Evolutionary conservation across 2,113 vertebrate species (phyloP).

Genomic region (Dendrocopos noguchii): DNA sequence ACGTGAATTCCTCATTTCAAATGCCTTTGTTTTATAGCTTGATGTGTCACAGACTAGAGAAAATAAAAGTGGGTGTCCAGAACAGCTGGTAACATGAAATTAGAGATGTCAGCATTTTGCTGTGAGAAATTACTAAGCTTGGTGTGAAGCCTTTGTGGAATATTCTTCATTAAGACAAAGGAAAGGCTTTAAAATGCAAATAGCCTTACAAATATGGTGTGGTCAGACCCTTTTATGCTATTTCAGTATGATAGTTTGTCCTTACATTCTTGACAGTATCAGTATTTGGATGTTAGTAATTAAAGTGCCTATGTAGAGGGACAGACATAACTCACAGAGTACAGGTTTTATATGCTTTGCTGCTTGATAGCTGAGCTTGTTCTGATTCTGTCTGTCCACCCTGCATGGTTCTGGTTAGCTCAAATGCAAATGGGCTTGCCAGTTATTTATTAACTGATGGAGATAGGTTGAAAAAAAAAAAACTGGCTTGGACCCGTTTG

Average conservation of each 20-base stretch:
- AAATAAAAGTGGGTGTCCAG: constrained; percentile 17
- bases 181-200: constrained; percentile 35
- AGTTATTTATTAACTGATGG: not conserved
- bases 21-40: not conserved
- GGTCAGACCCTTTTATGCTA: not conserved
- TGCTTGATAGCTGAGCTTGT: not conserved
- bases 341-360: not conserved
- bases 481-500: not conserved
- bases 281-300: not conserved
- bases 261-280: not conserved
- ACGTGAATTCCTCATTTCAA: not conserved
- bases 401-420: not conserved
- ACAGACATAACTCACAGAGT: not conserved
- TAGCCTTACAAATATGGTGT: not conserved
- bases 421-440: not conserved
- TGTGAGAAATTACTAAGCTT: constrained; percentile 33
- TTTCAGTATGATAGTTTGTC: constrained; percentile 1
- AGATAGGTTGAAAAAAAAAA: not conserved
- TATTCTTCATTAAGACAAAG: constrained; percentile 50
- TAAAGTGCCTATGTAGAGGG: not conserved
- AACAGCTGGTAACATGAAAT: constrained; percentile 45
- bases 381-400: not conserved
- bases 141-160: constrained; percentile 34
- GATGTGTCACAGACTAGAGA: not conserved
- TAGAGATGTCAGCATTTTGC: constrained; percentile 41